Conservation (phyloP, 2,113 vertebrate genomes). For the Cyprinodon tularosa region DNA sequence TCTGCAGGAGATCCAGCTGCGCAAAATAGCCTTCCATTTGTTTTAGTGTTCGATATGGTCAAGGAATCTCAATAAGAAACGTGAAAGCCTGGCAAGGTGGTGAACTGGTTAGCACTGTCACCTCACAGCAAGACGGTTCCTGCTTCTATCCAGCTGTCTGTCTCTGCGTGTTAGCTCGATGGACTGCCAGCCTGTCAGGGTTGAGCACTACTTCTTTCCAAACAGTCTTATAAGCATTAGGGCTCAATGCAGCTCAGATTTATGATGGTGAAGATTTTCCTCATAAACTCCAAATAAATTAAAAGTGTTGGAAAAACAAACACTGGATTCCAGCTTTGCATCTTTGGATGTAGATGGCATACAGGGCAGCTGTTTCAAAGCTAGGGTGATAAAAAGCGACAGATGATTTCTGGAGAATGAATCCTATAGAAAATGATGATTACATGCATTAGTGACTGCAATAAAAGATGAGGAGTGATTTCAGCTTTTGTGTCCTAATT, state of each 20-base stretch:
- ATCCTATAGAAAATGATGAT: neutral
- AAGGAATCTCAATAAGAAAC: constrained; percentile 1
- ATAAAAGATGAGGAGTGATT: too few relatives aligned
- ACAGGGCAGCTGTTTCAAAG: neutral
- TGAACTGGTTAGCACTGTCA: neutral
- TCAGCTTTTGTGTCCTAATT: too few relatives aligned
- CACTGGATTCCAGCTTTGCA: neutral
- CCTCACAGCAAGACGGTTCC: neutral
- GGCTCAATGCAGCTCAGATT: constrained; percentile 12
- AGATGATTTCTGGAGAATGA: neutral
- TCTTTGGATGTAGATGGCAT: neutral
- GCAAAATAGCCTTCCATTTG: neutral
- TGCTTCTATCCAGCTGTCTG: neutral
- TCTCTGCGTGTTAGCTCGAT: neutral
- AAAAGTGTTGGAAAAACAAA: neutral
- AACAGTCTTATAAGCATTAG: constrained; percentile 7
- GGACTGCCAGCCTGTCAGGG: constrained; percentile 9
- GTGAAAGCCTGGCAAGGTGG: neutral
- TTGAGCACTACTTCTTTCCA: neutral
- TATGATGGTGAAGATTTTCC: neutral
- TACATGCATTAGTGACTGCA: neutral
- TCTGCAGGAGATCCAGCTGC: neutral
- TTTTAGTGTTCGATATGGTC: neutral
- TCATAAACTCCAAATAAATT: neutral
- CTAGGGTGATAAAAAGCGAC: neutral